Conservation (phyloP, 2,797 vertebrate genomes). For the Austrolebias charrua region DNA sequence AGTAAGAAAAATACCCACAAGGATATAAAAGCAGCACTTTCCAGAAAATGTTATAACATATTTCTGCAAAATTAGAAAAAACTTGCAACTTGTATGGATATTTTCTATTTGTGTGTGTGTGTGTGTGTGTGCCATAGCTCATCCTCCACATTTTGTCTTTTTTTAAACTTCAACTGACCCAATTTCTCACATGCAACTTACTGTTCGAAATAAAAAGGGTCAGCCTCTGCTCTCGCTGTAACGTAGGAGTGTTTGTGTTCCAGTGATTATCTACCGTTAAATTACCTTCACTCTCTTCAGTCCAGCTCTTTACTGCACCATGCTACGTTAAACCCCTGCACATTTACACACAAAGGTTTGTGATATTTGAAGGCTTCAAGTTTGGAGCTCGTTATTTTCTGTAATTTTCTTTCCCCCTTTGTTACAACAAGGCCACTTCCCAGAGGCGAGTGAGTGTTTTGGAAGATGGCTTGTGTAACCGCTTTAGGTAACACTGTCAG, state of each 20-base stretch:
- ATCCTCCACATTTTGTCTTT: conserved; percentile 5
- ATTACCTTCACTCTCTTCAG: conserved; percentile 23
- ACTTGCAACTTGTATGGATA: no score
- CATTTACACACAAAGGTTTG: neutral
- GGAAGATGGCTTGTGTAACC: conserved; percentile 9
- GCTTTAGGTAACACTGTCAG: conserved; percentile 23
- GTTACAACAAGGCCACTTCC: neutral
- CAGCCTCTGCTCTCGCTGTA: conserved; percentile 34
- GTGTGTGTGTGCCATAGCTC: neutral
- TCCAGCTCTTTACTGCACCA: conserved; percentile 12
- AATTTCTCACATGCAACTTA: conserved; percentile 20
- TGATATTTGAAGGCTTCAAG: neutral
- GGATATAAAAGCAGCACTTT: neutral
- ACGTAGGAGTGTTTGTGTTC: conserved; percentile 23
- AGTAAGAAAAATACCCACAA: neutral
- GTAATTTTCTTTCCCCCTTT: neutral
- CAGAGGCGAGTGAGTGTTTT: neutral
- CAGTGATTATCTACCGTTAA: conserved; percentile 22
- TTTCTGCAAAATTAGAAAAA: neutral
- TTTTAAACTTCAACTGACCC: conserved; percentile 18
- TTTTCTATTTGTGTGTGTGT: no score
- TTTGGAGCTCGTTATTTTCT: neutral
- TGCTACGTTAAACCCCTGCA: conserved; percentile 23
- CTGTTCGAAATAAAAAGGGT: conserved; percentile 6
- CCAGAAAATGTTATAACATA: neutral